Evolutionary conservation across 2,797 vertebrate genomes (phyloP), one percentile per base, ranked within the genome.

Genomic region (Melanotaenia nigrans): DNA sequence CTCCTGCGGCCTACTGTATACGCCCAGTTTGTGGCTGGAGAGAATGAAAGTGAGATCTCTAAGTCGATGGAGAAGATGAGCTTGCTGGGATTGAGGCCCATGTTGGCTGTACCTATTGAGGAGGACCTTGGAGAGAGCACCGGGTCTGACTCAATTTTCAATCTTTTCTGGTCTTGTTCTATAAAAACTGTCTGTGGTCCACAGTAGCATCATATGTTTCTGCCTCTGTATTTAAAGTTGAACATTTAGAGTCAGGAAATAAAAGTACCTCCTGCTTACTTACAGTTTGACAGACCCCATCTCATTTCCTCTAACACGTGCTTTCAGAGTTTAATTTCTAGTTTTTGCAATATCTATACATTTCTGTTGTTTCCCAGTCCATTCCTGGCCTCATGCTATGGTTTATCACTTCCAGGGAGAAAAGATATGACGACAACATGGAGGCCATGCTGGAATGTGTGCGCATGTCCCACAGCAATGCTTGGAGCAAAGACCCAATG

Each of bases 11-110:
- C 94, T 28, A 95, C 95, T 1, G 83, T 95, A 35, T 97, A 98
- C 0, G 95, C 96, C 35, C 97, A 98, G 90, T 98, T 98, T 85
- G 96, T 97, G 77, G 97, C 96, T 0, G 96, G 97, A 0, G 96
- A 96, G 89, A 95, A 89, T 0, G 89, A 94, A 40, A 69, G 36
- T 0, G 96, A 97, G 90, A 95, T 98, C 73, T 87, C 73, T 47
- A 76, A 49, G 30, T 95, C 94, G 6, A 94, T 97, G 87, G 89
- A 82, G 67, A 94, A 95, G 87, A 95, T 97, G 82, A 93, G 89
- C 59, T 66, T 45, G 8, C 82, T 96, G 51, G 94, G 96, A 11
- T 80, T 98, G 53, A 93, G 90, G 58, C 95, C 96, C 25, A 95
- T 98, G 94, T 82, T 97, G 85, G 97, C 97, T 0, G 96, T 98